Evolutionary conservation across 2,797 vertebrate genomes (phyloP).

Genomic region (Carcharodon carcharias): DNA sequence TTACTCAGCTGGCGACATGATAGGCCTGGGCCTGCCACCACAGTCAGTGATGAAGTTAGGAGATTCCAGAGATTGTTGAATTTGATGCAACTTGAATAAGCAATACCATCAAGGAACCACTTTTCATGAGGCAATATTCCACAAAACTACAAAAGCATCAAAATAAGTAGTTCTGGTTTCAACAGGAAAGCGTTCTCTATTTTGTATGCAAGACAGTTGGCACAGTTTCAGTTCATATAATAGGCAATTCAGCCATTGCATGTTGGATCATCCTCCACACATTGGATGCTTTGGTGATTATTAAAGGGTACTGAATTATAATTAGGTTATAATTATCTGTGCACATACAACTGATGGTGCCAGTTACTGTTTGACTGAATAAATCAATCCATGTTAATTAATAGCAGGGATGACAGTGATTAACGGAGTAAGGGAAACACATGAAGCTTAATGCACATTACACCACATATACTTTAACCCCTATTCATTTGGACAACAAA

Average conservation of each 20-base stretch:
- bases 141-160: background rate
- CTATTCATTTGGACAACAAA: background rate
- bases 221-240: background rate
- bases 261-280: background rate
- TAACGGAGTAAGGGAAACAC: background rate
- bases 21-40: background rate
- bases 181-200: background rate
- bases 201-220: background rate
- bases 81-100: background rate
- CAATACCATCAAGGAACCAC: background rate
- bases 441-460: background rate
- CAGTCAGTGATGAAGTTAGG: background rate
- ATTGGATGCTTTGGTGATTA: background rate
- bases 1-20: background rate
- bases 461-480: background rate
- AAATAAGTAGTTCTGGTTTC: background rate
- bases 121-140: background rate
- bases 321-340: background rate
- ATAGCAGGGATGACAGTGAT: background rate
- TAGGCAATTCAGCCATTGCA: background rate
- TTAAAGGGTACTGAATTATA: background rate
- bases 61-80: slow-evolving; percentile 14
- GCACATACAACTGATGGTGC: background rate
- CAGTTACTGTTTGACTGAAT: background rate
- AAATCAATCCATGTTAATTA: background rate